Evolutionary conservation across 2,797 vertebrate genomes (phyloP).

Genomic region (Miichthys miiuy): DNA sequence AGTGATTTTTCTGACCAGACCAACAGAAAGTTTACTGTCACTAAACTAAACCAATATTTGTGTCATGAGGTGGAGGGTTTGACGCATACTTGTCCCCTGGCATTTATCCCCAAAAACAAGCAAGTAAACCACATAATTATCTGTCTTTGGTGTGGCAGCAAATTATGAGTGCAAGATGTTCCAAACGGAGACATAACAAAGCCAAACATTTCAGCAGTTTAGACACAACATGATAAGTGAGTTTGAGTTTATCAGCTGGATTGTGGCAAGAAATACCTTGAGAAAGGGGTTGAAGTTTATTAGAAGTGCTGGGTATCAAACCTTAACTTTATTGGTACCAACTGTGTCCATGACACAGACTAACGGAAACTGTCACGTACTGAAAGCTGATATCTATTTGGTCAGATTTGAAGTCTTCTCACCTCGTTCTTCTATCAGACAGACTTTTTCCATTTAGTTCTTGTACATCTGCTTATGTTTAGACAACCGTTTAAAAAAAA

Average conservation of each 20-base stretch:
- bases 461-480: not conserved
- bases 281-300: not conserved
- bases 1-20: slow-evolving; percentile 5
- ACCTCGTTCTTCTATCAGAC: not conserved
- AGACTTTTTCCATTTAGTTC: not conserved
- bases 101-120: slow-evolving; percentile 38
- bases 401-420: not conserved
- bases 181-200: slow-evolving; percentile 29
- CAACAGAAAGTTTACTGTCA: slow-evolving; percentile 46
- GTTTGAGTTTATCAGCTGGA: not conserved
- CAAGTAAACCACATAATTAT: slow-evolving; percentile 28
- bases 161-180: not conserved
- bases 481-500: not conserved
- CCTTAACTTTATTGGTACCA: not conserved
- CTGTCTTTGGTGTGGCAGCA: not conserved
- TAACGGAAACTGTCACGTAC: too few species aligned
- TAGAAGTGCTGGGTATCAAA: not conserved
- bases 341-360: not conserved
- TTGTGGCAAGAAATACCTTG: not conserved
- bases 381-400: not conserved
- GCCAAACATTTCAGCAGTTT: slow-evolving; percentile 16
- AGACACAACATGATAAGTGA: slow-evolving; percentile 42
- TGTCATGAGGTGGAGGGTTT: slow-evolving; percentile 11
- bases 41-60: slow-evolving; percentile 59
- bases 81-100: slow-evolving; percentile 11